phyloP scores from a whole-genome alignment of 1,140 invertebrate species.

The Polypedilum vanderplanki region DNA sequence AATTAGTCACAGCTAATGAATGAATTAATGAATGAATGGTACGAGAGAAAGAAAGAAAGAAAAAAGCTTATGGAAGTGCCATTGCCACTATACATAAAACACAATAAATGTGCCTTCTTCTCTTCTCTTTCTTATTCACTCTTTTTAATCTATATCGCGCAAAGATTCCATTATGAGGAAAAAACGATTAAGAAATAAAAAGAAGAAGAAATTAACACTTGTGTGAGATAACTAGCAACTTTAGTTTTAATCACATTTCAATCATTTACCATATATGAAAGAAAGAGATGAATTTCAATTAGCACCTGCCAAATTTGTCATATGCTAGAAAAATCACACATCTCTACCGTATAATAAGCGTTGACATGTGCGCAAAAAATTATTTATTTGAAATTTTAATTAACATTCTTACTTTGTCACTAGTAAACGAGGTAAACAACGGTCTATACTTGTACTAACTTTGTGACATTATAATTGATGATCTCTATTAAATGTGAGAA shows the following conservation, averaged over 20 bases:
- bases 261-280: neutral
- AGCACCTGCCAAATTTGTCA: slow-evolving; percentile 10
- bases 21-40: neutral
- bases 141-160: slow-evolving; percentile 3
- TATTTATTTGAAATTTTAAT: neutral
- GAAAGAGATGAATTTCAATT: neutral
- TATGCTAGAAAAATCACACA: neutral
- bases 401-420: neutral
- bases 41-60: no score
- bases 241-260: slow-evolving; percentile 19
- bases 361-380: neutral
- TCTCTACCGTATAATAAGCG: neutral
- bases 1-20: neutral
- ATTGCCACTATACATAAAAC: slow-evolving; percentile 9
- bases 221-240: slow-evolving; percentile 12
- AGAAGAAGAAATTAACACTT: slow-evolving; percentile 5
- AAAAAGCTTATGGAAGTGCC: neutral
- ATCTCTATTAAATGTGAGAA: no score
- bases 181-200: neutral
- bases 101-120: neutral
- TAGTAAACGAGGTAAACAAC: no score
- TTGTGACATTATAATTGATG: no score
- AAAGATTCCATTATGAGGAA: neutral
- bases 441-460: no score
- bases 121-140: neutral